Conservation (phyloP, 2,113 vertebrate genomes). For the Actenoides lindsayi region DNA sequence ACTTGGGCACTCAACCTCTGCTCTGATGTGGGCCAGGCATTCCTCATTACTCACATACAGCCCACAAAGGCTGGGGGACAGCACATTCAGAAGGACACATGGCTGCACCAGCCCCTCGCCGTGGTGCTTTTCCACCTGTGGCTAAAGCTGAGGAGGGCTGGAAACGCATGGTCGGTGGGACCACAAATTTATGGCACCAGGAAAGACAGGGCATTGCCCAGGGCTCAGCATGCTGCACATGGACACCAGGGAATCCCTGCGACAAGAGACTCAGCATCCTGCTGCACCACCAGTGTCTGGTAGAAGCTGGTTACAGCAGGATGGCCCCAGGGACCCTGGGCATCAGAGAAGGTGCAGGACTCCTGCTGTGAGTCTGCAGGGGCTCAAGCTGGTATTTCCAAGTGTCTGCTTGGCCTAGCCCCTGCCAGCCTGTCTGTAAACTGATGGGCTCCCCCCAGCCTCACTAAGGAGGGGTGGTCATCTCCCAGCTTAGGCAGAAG, state of each 20-base stretch:
- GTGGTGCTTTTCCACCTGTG: background rate
- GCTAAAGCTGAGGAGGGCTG: background rate
- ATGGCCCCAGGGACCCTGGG: accelerated
- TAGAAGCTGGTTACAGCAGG: background rate
- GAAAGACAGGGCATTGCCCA: background rate
- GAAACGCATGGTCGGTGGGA: background rate
- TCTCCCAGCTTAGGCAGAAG: background rate
- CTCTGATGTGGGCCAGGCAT: background rate
- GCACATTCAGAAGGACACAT: accelerated
- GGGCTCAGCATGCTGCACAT: accelerated
- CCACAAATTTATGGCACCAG: background rate
- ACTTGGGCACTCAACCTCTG: background rate
- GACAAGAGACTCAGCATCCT: background rate
- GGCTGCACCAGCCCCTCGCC: background rate
- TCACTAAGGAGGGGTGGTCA: background rate
- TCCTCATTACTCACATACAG: accelerated
- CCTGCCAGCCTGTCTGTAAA: background rate
- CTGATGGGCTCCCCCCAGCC: background rate
- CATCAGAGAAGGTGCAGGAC: background rate
- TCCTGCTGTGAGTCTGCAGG: background rate
- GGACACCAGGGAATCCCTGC: accelerated
- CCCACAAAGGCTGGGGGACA: background rate
- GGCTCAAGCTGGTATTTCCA: background rate
- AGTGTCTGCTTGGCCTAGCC: background rate
- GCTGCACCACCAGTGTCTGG: background rate